Conservation (phyloP, 2,797 vertebrate genomes). For the Lepus oiostolus region DNA sequence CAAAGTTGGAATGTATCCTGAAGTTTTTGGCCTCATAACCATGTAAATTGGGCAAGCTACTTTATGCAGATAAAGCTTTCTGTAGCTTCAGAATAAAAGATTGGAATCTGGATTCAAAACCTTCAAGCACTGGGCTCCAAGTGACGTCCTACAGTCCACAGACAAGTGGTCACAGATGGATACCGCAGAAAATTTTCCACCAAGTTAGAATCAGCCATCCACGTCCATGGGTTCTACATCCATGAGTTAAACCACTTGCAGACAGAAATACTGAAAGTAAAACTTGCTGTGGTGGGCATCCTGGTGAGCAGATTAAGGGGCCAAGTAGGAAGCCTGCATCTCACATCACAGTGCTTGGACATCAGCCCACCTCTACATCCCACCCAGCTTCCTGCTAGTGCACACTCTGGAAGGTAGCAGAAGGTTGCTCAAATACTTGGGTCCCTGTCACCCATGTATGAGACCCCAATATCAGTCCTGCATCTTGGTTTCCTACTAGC, state of each 20-base stretch:
- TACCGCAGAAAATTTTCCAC: neutral
- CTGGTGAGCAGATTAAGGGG: no score
- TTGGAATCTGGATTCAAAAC: neutral
- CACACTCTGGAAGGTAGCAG: no score
- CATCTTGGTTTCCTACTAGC: no score
- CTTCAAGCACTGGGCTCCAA: neutral
- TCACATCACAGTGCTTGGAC: no score
- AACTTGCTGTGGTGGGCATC: no score
- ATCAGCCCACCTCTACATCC: no score
- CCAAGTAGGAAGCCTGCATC: no score
- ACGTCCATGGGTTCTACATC: neutral
- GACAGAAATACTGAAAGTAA: neutral
- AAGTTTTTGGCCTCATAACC: neutral
- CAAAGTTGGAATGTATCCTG: neutral
- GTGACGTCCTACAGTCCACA: neutral
- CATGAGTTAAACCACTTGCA: neutral
- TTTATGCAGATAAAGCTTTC: neutral
- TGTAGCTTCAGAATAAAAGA: neutral
- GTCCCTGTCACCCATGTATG: no score
- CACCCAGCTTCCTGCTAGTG: no score
- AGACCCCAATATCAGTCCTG: no score
- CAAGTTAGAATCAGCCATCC: neutral
- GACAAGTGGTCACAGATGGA: neutral
- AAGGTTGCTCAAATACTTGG: no score
- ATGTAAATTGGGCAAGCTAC: neutral